Conservation (phyloP, 1,140 invertebrate species). For the Armadillidium nasatum region DNA sequence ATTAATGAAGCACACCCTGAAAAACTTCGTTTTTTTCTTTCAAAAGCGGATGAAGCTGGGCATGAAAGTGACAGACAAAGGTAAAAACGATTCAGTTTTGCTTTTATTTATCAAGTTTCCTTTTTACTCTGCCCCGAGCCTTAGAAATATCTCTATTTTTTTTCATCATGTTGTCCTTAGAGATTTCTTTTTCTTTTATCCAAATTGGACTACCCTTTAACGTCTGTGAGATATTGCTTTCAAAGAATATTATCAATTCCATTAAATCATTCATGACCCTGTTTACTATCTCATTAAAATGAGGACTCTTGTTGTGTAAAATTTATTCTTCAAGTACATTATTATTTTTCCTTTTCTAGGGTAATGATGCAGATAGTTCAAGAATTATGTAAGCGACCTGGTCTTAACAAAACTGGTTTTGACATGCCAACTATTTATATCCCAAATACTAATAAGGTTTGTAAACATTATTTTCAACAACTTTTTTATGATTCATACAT, state of each 20-base stretch:
- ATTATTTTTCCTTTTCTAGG: constrained; percentile 49
- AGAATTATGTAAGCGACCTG: constrained; percentile 60
- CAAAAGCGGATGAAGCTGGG: constrained; percentile 63
- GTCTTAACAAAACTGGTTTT: constrained; percentile 59
- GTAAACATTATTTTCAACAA: background rate
- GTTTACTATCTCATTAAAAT: constrained; percentile 43
- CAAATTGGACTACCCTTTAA: too few species aligned
- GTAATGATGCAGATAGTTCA: constrained; percentile 65
- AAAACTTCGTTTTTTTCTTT: constrained; percentile 58
- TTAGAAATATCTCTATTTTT: too few species aligned
- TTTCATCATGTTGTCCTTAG: too few species aligned
- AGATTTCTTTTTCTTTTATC: too few species aligned
- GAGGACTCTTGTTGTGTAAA: background rate
- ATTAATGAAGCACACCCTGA: constrained; percentile 57
- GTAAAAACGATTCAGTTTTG: constrained; percentile 26
- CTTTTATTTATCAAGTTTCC: too few species aligned
- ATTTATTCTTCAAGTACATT: constrained; percentile 4
- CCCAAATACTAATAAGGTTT: constrained; percentile 55
- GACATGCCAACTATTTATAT: constrained; percentile 63
- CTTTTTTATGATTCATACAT: background rate
- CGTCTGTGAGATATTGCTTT: too few species aligned
- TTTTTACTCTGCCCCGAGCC: too few species aligned
- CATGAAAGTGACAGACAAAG: constrained; percentile 55
- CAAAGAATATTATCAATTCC: too few species aligned
- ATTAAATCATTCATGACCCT: too few species aligned